These are phyloP conservation scores for Scyliorhinus canicula DNA, from an alignment of 2,797 vertebrate genomes.

Conservation along the genomic window DNA sequence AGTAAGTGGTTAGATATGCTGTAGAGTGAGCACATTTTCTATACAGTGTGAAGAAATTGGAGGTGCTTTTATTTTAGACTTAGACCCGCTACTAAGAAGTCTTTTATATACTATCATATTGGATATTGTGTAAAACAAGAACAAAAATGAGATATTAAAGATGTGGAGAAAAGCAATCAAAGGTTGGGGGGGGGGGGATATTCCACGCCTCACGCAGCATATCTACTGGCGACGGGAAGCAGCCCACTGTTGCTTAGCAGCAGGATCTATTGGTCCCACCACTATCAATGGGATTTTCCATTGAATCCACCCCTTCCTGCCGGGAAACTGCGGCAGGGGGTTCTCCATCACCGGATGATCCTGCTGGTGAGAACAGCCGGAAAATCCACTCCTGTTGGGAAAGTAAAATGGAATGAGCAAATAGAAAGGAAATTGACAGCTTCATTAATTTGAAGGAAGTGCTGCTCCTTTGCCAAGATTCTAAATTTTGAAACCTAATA, in stretches of 20 bases:
- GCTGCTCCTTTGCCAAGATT: background rate
- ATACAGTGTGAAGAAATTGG: background rate
- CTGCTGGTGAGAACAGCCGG: too few relatives aligned
- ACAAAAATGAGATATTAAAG: background rate
- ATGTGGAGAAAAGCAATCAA: background rate
- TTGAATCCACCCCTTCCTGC: too few relatives aligned
- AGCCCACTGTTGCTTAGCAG: too few relatives aligned
- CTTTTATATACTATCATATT: background rate
- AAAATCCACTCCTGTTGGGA: too few relatives aligned
- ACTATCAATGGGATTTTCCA: too few relatives aligned
- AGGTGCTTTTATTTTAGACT: background rate
- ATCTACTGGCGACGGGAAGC: too few relatives aligned
- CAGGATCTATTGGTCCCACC: too few relatives aligned
- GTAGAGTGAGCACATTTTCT: background rate
- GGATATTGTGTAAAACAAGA: background rate
- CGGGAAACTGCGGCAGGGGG: too few relatives aligned
- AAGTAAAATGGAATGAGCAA: background rate
- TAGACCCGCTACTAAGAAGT: background rate
- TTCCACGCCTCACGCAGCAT: too few relatives aligned
- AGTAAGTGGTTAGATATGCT: too few relatives aligned
- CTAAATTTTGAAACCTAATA: background rate
- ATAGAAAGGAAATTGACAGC: background rate
- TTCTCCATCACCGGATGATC: too few relatives aligned
- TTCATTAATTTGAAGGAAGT: background rate
- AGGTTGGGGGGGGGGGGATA: too few relatives aligned